Conservation (phyloP, 1,140 invertebrate species). For the Apis cerana region DNA sequence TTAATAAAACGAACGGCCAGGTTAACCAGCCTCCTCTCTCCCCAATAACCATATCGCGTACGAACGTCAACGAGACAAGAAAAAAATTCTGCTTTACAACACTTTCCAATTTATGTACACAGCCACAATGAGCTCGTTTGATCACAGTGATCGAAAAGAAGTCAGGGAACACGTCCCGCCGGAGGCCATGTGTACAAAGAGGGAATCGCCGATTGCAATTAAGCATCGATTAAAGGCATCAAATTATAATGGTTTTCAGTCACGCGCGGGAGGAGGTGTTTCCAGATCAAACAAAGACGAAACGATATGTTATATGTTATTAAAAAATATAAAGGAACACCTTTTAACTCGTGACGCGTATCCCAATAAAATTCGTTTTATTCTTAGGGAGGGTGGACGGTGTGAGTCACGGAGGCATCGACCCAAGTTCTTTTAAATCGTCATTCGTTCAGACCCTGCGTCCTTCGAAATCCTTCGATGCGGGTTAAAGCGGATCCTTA, state of each 20-base stretch:
- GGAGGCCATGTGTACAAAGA: background rate
- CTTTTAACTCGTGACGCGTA: background rate
- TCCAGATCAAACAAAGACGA: constrained; percentile 5
- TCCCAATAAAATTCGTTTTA: constrained; percentile 28
- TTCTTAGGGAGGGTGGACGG: constrained; percentile 10
- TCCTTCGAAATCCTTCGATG: constrained; percentile 52
- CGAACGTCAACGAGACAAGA: background rate
- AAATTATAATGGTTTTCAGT: constrained; percentile 25
- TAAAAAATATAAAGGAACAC: background rate
- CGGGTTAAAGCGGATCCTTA: constrained; percentile 28
- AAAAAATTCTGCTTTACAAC: background rate
- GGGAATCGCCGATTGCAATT: constrained; percentile 8
- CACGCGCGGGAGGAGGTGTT: background rate
- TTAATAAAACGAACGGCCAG: constrained; percentile 9
- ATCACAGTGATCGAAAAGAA: background rate
- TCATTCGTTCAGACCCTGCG: constrained; percentile 20
- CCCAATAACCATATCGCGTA: background rate
- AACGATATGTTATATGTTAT: background rate
- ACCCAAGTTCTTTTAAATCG: constrained; percentile 30
- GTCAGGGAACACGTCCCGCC: background rate
- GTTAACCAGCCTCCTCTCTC: background rate
- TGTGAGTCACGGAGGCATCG: constrained; percentile 38
- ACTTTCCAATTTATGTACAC: constrained; percentile 11
- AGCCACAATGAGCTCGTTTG: background rate
- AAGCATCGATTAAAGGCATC: constrained; percentile 29